A percentile compares a stretch with the other conserved stretches of the same genome.
Evolutionary conservation across 2,888 invertebrate species (phyloP).

Genomic region (Pachydiplax longipennis): DNA sequence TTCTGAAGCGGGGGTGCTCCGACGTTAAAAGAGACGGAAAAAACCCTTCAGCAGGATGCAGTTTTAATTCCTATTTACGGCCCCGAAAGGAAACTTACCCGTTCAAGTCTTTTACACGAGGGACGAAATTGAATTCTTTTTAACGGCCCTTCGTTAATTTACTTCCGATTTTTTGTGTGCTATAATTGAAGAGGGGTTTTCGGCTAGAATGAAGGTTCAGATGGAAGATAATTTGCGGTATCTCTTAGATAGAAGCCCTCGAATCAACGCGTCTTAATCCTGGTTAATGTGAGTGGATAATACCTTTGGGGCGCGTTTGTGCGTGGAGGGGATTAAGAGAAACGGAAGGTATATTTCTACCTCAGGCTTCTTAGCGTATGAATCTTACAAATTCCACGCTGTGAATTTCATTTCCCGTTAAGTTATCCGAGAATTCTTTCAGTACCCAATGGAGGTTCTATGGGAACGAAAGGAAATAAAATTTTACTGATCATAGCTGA

Average conservation of each 20-base stretch:
- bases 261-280: neutral
- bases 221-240: neutral
- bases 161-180: neutral
- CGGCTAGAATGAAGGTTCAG: neutral
- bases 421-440: too few relatives aligned
- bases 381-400: too few relatives aligned
- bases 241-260: neutral
- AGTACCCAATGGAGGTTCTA: too few relatives aligned
- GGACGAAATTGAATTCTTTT: neutral
- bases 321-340: too few relatives aligned
- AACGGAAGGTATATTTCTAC: too few relatives aligned
- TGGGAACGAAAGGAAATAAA: too few relatives aligned
- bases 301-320: neutral
- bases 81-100: neutral
- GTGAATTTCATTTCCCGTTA: too few relatives aligned
- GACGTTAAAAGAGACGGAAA: neutral
- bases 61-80: neutral
- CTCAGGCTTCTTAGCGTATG: too few relatives aligned
- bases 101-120: neutral
- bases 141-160: neutral
- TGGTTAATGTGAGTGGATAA: neutral
- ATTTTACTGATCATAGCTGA: too few relatives aligned
- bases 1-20: neutral
- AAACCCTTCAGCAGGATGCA: neutral
- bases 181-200: neutral